Base-by-base conservation (phyloP, 2,113 vertebrate genomes). In the Danio rerio region DNA sequence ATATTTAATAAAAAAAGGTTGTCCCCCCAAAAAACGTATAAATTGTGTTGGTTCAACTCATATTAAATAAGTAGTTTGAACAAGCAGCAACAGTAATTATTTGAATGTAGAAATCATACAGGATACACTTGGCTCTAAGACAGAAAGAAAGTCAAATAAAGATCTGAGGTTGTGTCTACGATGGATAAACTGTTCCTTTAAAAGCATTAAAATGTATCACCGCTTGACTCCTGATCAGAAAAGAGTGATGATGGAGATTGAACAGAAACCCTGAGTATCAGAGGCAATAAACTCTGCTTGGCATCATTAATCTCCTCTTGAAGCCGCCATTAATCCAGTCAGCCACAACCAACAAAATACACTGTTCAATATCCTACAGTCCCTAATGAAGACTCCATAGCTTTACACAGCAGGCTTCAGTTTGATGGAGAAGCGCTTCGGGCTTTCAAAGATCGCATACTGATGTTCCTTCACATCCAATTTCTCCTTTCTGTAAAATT, bases 321-420 rank as follows among this genome's bases (percentile, higher is more conserved):
- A 75, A 40, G 45, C 75, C 61, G n/a, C 59, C 78, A 84, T 81
- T 84, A 81, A 81, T 84, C 78, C 45, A 50, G 69, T 84, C 83
- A 84, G n/a, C 59, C 43, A 40, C 9, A 83, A 78, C 66, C 20
- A 62, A 63, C 47, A 56, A 72, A 75, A 80, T 43, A 55, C 59
- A 80, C 20, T 31, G 18, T 45, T 45, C 61, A 73, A 66, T 53
- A 65, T 74, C 68, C 50, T 58, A 74, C 50, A 8, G 59, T 68
- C 71, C 40, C 63, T 76, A 68, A 68, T 82, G 72, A 74, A 21
- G 68, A 50, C 42, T 45, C 6, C 9, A 61, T 65, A 16, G 61
- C 5, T 77, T 49, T 16, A 63, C 75, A 61, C 58, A 50, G 75
- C 58, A 77, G 15, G 45, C 8, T 63, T 77, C 20, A 40, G n/a